These are phyloP conservation scores for Troides helena DNA, from an alignment of 2,888 invertebrate genomes.

Conservation along the genomic window DNA sequence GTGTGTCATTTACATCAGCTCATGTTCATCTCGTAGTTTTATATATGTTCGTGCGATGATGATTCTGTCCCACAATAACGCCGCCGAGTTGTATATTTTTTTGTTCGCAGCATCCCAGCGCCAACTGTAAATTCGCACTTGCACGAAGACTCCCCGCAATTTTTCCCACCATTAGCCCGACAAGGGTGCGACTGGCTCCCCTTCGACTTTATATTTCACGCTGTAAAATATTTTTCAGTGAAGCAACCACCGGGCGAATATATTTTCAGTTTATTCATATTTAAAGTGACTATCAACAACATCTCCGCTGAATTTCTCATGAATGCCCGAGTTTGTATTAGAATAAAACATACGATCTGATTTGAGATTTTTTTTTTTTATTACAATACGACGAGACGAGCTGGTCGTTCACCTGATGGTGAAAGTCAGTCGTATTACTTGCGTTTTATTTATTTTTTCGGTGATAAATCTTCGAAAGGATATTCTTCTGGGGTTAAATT, in stretches of 20 bases:
- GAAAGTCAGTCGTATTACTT: no score
- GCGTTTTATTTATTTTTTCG: no score
- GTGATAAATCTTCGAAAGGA: no score
- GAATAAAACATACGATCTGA: no score
- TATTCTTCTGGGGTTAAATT: no score
- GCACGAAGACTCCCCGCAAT: slow-evolving; percentile 14
- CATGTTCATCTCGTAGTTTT: no score
- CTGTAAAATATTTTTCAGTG: slow-evolving; percentile 13
- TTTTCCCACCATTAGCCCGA: slow-evolving; percentile 27
- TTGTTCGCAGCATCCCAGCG: slow-evolving; percentile 4
- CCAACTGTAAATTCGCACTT: slow-evolving; percentile 19
- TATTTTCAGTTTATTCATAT: slow-evolving; percentile 23
- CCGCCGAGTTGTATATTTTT: not conserved
- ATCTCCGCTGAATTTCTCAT: slow-evolving; percentile 12
- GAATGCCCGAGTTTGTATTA: slow-evolving; percentile 6
- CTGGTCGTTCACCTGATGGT: no score
- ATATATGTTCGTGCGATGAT: no score
- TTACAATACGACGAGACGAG: no score
- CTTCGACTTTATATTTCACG: slow-evolving; percentile 11
- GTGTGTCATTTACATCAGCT: no score
- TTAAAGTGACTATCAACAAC: slow-evolving; percentile 28
- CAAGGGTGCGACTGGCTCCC: slow-evolving; percentile 17
- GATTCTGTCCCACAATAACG: not conserved
- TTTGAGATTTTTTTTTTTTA: no score
- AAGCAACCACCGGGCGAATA: slow-evolving; percentile 8